Conservation (phyloP, 64 coral and sea anemone species). For the Montipora sp. region DNA sequence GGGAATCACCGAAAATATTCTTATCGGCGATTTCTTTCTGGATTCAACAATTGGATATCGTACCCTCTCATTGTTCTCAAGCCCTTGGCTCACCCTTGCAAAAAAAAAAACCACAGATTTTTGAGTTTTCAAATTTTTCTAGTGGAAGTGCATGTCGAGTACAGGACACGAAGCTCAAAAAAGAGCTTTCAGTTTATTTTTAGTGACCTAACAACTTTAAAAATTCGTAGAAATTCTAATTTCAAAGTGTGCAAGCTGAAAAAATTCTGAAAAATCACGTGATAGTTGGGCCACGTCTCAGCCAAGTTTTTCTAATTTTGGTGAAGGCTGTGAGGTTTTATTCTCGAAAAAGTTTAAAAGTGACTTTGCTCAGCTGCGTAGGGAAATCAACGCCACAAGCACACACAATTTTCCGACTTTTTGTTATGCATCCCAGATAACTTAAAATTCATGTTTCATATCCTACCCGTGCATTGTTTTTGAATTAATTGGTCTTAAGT, state of each 20-base stretch:
- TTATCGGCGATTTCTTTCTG: background rate
- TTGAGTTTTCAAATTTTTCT: conserved; percentile 12
- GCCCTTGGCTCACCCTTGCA: conserved; percentile 5
- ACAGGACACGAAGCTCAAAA: conserved; percentile 12
- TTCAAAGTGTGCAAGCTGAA: conserved; percentile 5
- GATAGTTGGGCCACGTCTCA: background rate
- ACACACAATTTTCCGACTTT: background rate
- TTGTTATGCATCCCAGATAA: conserved; percentile 4
- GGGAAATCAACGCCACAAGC: conserved; percentile 1
- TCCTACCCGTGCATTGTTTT: conserved; percentile 12
- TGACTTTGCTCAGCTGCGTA: conserved; percentile 11
- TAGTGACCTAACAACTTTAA: background rate
- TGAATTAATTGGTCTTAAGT: conserved; percentile 9
- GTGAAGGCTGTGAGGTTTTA: background rate
- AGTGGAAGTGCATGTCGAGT: conserved; percentile 3
- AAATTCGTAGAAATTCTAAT: conserved; percentile 9
- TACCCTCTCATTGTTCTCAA: conserved; percentile 1
- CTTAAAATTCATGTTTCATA: background rate
- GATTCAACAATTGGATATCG: background rate
- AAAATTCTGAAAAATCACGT: conserved; percentile 9
- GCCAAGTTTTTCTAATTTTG: background rate
- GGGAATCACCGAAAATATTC: background rate
- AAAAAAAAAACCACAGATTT: background rate
- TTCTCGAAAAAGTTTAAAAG: background rate
- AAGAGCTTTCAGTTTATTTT: conserved; percentile 8